Percentiles rank a stretch among this genome's conserved stretches.
Conservation (phyloP, 1,140 invertebrate species). For the Oncopeltus fasciatus region DNA sequence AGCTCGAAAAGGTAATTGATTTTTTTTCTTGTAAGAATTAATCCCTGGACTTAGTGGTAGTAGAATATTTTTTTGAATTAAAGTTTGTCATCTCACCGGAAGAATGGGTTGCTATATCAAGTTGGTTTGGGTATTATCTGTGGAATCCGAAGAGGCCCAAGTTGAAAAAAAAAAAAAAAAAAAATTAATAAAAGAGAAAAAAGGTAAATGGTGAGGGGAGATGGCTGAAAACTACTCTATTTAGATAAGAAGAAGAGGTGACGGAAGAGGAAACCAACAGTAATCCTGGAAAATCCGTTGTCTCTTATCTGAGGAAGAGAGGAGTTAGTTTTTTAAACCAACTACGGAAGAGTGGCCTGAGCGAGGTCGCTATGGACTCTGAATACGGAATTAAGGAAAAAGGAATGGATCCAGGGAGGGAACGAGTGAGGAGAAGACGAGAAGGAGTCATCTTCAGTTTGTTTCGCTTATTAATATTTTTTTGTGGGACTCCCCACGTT, state of each 20-base stretch:
- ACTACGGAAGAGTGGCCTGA: neutral
- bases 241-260: neutral
- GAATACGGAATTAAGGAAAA: neutral
- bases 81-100: too few relatives aligned
- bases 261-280: neutral
- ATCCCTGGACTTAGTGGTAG: too few relatives aligned
- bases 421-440: too few relatives aligned
- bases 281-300: neutral
- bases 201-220: too few relatives aligned
- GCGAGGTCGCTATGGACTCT: neutral
- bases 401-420: neutral
- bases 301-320: neutral
- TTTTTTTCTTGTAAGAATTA: too few relatives aligned
- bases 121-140: too few relatives aligned
- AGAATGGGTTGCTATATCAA: too few relatives aligned
- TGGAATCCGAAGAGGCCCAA: too few relatives aligned
- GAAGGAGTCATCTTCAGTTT: neutral
- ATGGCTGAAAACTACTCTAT: neutral
- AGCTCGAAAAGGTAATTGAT: too few relatives aligned
- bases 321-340: neutral
- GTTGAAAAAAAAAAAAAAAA: too few relatives aligned
- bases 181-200: too few relatives aligned
- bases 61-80: too few relatives aligned
- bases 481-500: neutral
- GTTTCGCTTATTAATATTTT: neutral